Evolutionary conservation across 2,113 vertebrate genomes (phyloP).

Genomic region (Heterochromis multidens): DNA sequence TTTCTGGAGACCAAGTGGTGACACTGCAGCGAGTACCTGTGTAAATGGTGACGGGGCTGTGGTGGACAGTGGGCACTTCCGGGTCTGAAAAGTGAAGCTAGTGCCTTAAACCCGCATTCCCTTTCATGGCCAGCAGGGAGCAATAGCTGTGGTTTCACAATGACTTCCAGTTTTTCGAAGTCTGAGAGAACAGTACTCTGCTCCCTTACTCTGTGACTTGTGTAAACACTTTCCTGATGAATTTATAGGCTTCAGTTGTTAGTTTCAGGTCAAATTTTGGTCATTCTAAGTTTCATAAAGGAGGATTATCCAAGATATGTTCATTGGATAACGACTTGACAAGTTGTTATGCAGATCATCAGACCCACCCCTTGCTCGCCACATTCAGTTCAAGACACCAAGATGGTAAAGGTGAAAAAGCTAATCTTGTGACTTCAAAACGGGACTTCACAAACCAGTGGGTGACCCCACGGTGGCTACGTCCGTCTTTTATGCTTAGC

Average conservation of each 20-base stretch:
- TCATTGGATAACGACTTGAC: background rate
- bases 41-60: background rate
- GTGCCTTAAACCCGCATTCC: background rate
- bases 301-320: background rate
- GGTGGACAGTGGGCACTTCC: background rate
- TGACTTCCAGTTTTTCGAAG: background rate
- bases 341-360: background rate
- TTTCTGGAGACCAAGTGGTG: no score
- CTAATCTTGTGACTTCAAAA: background rate
- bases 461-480: background rate
- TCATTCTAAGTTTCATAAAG: background rate
- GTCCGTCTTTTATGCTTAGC: background rate
- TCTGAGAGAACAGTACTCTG: background rate
- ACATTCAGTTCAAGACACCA: background rate
- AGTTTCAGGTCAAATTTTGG: background rate
- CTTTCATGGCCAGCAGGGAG: background rate
- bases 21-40: background rate
- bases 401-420: background rate
- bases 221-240: background rate
- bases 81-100: background rate
- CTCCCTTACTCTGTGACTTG: background rate
- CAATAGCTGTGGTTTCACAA: background rate
- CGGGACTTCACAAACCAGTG: background rate
- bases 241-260: background rate
- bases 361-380: background rate